Evolutionary conservation across 2,113 vertebrate species (phyloP).

Genomic region (Corydoras sp.): DNA sequence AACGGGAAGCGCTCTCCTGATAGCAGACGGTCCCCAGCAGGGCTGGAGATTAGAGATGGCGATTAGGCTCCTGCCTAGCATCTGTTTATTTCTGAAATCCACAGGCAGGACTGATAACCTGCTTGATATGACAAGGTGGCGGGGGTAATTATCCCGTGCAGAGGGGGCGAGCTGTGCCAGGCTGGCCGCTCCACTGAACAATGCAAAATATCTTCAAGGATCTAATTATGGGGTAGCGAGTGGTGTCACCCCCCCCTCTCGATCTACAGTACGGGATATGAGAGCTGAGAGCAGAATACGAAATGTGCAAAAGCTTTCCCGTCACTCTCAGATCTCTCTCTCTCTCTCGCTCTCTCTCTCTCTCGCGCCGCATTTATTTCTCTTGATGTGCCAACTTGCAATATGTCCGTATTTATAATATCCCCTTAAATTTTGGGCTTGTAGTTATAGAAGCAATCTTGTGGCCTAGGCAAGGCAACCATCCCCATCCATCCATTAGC

Average conservation of each 20-base stretch:
- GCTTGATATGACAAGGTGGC: conserved; percentile 12
- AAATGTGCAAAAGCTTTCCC: conserved; percentile 16
- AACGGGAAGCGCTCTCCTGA: conserved; percentile 4
- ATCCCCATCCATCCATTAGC: too few species aligned
- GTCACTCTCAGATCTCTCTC: conserved; percentile 14
- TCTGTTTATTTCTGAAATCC: conserved; percentile 28
- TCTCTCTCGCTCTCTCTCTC: neutral
- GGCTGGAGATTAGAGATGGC: conserved; percentile 13
- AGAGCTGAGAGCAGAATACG: conserved; percentile 18
- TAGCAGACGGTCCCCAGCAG: conserved; percentile 1
- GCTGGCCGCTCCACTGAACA: conserved; percentile 28
- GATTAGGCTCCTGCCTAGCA: conserved; percentile 18
- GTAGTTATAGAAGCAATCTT: too few species aligned
- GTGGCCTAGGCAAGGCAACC: too few species aligned
- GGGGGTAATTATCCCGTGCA: conserved; percentile 37
- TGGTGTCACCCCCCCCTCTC: conserved; percentile 41
- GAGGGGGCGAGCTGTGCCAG: conserved; percentile 11
- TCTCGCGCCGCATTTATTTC: too few species aligned
- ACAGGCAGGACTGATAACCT: conserved; percentile 6
- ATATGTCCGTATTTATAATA: too few species aligned
- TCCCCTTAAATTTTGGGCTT: too few species aligned
- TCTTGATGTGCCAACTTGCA: too few species aligned
- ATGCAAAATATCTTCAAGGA: conserved; percentile 46
- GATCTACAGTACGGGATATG: conserved; percentile 21
- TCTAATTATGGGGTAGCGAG: conserved; percentile 47